phyloP scores from a whole-genome alignment of 2,113 vertebrate genomes.

The Gymnorhina tibicen region DNA sequence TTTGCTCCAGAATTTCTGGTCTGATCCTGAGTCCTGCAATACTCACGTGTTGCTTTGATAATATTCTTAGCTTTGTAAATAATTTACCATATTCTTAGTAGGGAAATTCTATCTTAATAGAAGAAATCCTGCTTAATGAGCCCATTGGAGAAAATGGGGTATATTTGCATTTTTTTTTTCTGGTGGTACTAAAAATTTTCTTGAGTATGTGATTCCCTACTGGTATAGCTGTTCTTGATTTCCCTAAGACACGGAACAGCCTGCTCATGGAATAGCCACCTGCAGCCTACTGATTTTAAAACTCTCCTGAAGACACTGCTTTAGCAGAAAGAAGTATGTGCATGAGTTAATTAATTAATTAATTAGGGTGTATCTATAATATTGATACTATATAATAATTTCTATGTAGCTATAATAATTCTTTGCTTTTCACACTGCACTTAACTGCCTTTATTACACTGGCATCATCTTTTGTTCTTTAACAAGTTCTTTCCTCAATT shows the following conservation, averaged over 20 bases:
- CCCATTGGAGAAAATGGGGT: not conserved
- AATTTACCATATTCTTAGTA: not conserved
- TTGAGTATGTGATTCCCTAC: not conserved
- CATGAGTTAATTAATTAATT: not conserved
- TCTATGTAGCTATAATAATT: not conserved
- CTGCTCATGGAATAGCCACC: not conserved
- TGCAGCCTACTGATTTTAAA: not conserved
- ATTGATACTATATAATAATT: not conserved
- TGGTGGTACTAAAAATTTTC: not conserved
- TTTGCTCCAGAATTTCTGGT: conserved; percentile 15
- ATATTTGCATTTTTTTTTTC: not conserved
- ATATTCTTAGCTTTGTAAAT: not conserved
- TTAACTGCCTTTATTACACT: not conserved
- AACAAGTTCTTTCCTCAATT: not conserved
- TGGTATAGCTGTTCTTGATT: not conserved
- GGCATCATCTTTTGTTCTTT: not conserved
- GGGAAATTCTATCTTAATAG: not conserved
- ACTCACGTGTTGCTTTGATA: not conserved
- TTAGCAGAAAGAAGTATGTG: not conserved
- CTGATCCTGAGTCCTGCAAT: not conserved
- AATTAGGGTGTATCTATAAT: not conserved
- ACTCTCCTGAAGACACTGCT: not conserved
- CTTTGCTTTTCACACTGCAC: not conserved
- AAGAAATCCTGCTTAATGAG: not conserved
- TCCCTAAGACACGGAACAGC: not conserved